Evolutionary conservation across 2,113 vertebrate genomes (phyloP).

Genomic region (Phrynocephalus versicolor): DNA sequence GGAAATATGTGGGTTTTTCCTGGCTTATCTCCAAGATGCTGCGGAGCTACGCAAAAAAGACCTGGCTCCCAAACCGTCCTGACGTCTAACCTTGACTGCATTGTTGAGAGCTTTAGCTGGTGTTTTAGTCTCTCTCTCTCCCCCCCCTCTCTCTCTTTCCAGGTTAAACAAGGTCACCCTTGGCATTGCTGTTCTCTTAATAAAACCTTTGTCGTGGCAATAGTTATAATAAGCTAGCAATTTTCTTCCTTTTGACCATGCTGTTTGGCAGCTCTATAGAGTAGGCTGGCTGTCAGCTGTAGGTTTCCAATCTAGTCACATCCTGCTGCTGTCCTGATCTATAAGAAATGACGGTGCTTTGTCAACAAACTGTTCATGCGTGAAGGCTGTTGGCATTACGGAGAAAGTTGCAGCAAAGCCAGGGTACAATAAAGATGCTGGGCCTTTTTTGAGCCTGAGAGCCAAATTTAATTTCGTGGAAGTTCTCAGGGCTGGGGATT

Average conservation of each 20-base stretch:
- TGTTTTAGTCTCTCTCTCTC: neutral
- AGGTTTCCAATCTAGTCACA: neutral
- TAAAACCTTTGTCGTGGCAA: neutral
- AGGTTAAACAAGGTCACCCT: neutral
- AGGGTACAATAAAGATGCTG: too few relatives aligned
- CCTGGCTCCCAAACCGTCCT: neutral
- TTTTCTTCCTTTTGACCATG: slow-evolving; percentile 13
- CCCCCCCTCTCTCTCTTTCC: neutral
- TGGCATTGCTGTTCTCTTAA: slow-evolving; percentile 6
- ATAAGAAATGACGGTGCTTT: neutral
- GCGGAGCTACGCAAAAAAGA: neutral
- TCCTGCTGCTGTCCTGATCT: neutral
- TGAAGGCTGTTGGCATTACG: neutral
- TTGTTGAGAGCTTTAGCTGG: neutral
- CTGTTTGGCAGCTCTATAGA: neutral
- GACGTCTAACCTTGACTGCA: neutral
- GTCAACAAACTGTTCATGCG: neutral
- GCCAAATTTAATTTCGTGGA: too few relatives aligned
- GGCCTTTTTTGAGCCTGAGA: too few relatives aligned
- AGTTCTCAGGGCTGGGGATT: too few relatives aligned
- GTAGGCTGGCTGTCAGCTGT: neutral
- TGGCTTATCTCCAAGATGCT: neutral
- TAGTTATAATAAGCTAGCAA: neutral
- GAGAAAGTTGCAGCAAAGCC: neutral
- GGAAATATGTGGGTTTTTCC: neutral